Evolutionary conservation across 2,888 invertebrate species (phyloP).

Genomic region (Macrophya alboannulata): DNA sequence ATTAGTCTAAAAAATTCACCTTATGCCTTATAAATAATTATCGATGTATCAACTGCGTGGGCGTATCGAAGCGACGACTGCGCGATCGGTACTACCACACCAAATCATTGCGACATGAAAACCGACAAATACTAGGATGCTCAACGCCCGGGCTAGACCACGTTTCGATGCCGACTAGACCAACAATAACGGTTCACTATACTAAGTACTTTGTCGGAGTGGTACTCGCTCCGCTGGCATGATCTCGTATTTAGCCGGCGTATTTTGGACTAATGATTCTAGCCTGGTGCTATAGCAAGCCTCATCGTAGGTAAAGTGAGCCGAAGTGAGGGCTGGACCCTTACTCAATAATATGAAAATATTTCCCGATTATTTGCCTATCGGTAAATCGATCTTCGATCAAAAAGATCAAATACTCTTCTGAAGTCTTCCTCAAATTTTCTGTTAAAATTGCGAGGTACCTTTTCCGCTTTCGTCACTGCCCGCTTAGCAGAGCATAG

Average conservation of each 20-base stretch:
- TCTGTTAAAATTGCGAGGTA: background rate
- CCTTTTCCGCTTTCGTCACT: background rate
- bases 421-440: background rate
- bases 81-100: background rate
- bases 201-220: constrained; percentile 43
- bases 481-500: background rate
- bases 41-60: background rate
- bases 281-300: constrained; percentile 5
- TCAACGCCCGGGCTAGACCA: constrained; percentile 51
- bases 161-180: constrained; percentile 51
- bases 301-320: background rate
- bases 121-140: constrained; percentile 36
- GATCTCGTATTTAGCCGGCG: constrained; percentile 47
- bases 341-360: background rate
- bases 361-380: background rate
- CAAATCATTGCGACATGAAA: constrained; percentile 41
- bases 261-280: constrained; percentile 10
- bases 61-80: constrained; percentile 14
- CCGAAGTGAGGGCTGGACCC: background rate
- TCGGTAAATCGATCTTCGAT: background rate
- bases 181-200: constrained; percentile 53
- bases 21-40: background rate
- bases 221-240: constrained; percentile 38
- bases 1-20: background rate
- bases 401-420: background rate